Conservation (phyloP, 2,113 vertebrate species). For the Ptychochromis oligacanthus region DNA sequence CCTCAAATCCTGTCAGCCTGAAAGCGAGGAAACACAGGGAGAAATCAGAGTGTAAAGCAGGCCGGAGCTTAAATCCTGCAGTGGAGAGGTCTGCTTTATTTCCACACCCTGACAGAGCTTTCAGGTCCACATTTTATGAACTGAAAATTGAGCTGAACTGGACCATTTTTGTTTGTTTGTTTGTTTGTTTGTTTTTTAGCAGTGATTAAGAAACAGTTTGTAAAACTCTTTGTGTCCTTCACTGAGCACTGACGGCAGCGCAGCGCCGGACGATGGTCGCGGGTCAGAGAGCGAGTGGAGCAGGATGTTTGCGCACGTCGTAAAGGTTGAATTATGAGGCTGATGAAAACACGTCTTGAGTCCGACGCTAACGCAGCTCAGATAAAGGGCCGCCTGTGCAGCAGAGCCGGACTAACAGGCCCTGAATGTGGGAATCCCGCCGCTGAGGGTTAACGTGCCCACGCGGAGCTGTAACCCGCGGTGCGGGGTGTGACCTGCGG, state of each 20-base stretch:
- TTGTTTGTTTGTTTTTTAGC: no score
- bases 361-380: constrained; percentile 10
- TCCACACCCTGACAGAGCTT: not conserved
- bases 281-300: constrained; percentile 17
- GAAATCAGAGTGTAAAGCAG: not conserved
- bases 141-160: no score
- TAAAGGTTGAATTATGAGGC: constrained; percentile 42
- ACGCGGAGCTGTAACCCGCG: not conserved
- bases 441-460: constrained; percentile 1
- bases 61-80: not conserved
- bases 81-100: not conserved
- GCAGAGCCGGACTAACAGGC: constrained; percentile 37
- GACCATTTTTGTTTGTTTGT: no score
- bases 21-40: not conserved
- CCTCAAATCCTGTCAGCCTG: not conserved
- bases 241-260: not conserved
- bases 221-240: not conserved
- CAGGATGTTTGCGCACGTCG: constrained; percentile 30
- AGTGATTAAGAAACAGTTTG: no score
- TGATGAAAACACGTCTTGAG: constrained; percentile 40
- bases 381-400: constrained; percentile 68
- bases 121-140: not conserved
- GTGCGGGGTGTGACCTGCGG: not conserved
- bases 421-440: constrained; percentile 2
- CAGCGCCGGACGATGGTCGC: not conserved